A percentile compares a stretch with the other conserved stretches of the same genome.
Evolutionary conservation across 64 coral and sea anemone genomes (phyloP).

Genomic region (Montipora efflorescens): DNA sequence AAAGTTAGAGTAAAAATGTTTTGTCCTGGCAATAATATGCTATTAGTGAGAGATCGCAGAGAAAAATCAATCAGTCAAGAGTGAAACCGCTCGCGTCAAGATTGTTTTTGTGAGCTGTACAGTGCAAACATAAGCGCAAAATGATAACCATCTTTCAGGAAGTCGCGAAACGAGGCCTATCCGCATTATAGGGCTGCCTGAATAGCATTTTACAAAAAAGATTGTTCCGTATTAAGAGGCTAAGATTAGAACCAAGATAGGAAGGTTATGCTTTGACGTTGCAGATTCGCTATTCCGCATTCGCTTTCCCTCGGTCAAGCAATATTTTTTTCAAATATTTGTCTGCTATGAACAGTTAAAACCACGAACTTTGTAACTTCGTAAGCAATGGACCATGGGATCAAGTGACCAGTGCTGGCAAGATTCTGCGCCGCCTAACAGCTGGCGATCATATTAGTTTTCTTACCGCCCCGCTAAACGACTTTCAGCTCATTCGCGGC

Average conservation of each 20-base stretch:
- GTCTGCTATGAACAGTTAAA: not conserved
- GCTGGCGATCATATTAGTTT: slow-evolving; percentile 38
- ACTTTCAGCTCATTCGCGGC: not conserved
- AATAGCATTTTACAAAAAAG: slow-evolving; percentile 38
- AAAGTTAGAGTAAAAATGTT: not conserved
- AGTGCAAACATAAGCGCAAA: slow-evolving; percentile 24
- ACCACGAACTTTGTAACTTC: not conserved
- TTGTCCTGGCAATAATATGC: slow-evolving; percentile 1
- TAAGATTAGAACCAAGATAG: slow-evolving; percentile 3
- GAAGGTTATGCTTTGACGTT: not conserved
- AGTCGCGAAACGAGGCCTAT: slow-evolving; percentile 31
- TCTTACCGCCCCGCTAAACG: slow-evolving; percentile 45
- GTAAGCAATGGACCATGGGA: not conserved
- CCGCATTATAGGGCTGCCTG: slow-evolving; percentile 12
- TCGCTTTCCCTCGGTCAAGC: not conserved
- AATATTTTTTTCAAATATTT: not conserved
- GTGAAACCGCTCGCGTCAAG: not conserved
- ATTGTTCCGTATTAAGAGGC: slow-evolving; percentile 27
- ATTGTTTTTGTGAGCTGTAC: not conserved
- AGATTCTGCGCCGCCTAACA: slow-evolving; percentile 13
- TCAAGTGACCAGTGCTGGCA: not conserved
- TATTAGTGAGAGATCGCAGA: slow-evolving; percentile 1
- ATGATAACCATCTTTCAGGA: slow-evolving; percentile 45
- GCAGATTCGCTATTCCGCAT: not conserved
- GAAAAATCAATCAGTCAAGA: not conserved